Percentiles rank a stretch among this genome's conserved stretches.
phyloP scores from a whole-genome alignment of 2,888 invertebrate species.

The Apotomis turbidana region DNA sequence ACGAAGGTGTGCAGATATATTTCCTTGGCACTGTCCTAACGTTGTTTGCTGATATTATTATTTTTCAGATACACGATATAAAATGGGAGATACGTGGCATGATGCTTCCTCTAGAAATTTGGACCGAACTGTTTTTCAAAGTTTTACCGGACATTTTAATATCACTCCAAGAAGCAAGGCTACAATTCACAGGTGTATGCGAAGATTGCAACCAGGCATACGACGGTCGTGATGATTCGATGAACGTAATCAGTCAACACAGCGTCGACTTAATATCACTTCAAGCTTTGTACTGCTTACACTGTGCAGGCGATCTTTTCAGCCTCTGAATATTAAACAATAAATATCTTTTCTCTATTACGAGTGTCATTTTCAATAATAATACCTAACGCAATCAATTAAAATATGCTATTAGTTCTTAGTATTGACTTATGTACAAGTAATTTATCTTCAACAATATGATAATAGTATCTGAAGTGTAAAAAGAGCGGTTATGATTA shows the following conservation, averaged over 20 bases:
- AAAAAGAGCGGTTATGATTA: no score
- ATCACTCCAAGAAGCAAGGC: slow-evolving; percentile 21
- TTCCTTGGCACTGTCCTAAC: slow-evolving; percentile 10
- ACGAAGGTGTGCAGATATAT: slow-evolving; percentile 10
- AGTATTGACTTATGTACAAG: slow-evolving; percentile 1
- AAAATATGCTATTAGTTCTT: slow-evolving; percentile 4
- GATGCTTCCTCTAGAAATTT: slow-evolving; percentile 12
- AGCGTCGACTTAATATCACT: background rate
- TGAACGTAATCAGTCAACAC: slow-evolving; percentile 5
- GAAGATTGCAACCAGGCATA: slow-evolving; percentile 17
- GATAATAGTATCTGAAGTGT: no score
- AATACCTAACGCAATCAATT: slow-evolving; percentile 15
- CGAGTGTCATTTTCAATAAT: slow-evolving; percentile 8
- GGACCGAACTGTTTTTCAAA: slow-evolving; percentile 5
- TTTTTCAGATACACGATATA: slow-evolving; percentile 25
- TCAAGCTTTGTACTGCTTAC: no score
- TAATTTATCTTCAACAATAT: no score
- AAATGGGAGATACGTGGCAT: slow-evolving; percentile 17
- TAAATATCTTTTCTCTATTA: slow-evolving; percentile 13
- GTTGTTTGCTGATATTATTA: slow-evolving; percentile 14
- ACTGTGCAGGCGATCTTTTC: no score
- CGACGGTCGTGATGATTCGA: slow-evolving; percentile 9
- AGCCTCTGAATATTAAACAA: slow-evolving; percentile 11
- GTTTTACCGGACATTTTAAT: slow-evolving; percentile 24
- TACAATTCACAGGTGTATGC: slow-evolving; percentile 27